Evolutionary conservation across 1,140 invertebrate genomes (phyloP), one percentile per base, ranked within the genome.

Genomic region (Temnothorax nylanderi): DNA sequence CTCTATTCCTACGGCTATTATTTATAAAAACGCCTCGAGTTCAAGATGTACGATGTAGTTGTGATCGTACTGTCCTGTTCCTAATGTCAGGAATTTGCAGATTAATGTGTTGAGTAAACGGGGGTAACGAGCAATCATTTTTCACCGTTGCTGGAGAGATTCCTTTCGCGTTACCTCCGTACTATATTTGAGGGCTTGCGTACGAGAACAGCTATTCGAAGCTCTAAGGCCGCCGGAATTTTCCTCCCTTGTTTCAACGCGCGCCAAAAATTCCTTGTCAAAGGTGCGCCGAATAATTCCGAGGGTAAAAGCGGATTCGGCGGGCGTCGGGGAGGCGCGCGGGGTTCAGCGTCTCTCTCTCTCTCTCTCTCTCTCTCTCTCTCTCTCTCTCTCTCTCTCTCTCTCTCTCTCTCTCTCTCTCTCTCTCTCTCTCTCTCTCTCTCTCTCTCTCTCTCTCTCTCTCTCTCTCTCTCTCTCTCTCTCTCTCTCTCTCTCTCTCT

Each of bases 291-390:
- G 87, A 82, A 88, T 80, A 88, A 78, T 89, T 90, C 88, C 88
- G 93, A 93, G 92, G 93, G 92, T 94, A 93, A 93, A 93, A 92
- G 93, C 87, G 87, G 88, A 56, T 88, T 87, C 77, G 34, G 81
- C 62, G 74, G 51, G 69, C 16, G 87, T 65, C 26, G 51, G 60
- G 41, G 56, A 34, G 49, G 44, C 86, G 49, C 86, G 87, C 86
- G 86, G 69, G 93, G 92, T 92, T 49, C 92, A 90, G 93, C 92
- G 93, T 87, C 92, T 93, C 88, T 93, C 26, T 26, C 1, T 26
- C 26, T 26, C 1, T 26, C 26, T 26, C 1, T 26, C 26, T 26
- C 1, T 26, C 26, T 26, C 1, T 26, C 26, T 26, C 1, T 26
- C 26, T 26, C 1, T 26, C 26, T 26, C 1, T 26, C 26, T 26